Conservation (phyloP, 2,113 vertebrate genomes). For the Dasyornis broadbenti region DNA sequence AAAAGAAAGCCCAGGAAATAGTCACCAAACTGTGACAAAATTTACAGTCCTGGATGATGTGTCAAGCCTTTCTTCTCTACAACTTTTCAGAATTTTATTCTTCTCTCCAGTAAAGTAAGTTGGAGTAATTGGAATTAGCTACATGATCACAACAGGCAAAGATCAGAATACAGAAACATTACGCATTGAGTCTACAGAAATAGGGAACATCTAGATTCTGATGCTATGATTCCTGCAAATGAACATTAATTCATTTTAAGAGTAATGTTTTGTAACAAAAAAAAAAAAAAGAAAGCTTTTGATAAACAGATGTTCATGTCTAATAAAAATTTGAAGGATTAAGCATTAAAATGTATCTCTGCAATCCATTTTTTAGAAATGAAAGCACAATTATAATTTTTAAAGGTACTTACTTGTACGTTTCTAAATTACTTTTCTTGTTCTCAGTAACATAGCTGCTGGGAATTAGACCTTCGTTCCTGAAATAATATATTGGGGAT, state of each 20-base stretch:
- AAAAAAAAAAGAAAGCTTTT: neutral
- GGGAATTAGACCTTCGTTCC: conserved; percentile 88
- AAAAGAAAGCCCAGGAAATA: neutral
- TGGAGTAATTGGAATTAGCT: neutral
- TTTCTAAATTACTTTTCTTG: conserved; percentile 74
- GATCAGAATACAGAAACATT: neutral
- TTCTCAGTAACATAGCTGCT: conserved; percentile 86
- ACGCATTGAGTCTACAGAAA: neutral
- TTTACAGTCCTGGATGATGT: neutral
- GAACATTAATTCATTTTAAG: neutral
- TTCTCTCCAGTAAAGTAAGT: neutral
- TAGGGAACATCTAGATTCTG: neutral
- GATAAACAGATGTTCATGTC: neutral
- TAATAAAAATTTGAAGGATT: neutral
- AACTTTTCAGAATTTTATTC: neutral
- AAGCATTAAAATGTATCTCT: neutral
- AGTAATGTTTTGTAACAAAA: neutral
- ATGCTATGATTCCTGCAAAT: neutral
- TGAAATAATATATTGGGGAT: conserved; percentile 43
- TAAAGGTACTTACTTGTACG: conserved; percentile 77
- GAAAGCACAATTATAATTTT: neutral
- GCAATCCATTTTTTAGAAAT: conserved; percentile 10
- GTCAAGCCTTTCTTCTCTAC: neutral
- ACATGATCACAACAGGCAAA: neutral
- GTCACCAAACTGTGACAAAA: neutral